Base-by-base conservation (phyloP, 2,113 vertebrate genomes). In the Syrrhaptes paradoxus region DNA sequence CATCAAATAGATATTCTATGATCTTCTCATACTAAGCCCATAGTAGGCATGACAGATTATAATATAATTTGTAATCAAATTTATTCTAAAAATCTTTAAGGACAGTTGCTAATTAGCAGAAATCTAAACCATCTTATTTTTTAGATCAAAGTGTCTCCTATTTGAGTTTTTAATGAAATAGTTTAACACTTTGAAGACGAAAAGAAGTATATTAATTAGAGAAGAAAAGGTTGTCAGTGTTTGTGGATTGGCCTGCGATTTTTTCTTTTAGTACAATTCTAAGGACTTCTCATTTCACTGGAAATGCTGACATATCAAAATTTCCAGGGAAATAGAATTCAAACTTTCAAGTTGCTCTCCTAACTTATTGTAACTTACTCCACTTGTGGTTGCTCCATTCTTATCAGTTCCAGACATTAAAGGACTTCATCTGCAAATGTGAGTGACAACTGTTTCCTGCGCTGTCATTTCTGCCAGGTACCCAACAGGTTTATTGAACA, bases 31-130 rank as follows among this genome's bases (percentile, higher is more conserved):
- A 55, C 18, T 41, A 63, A 84, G 11, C 43, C 58, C 25, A 80
- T 17, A 62, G 36, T 17, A 86, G 36, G 52, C 38, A 81, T 89
- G 48, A 45, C 29, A 76, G 54, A 45, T 85, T 61, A 66, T 51
- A 83, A 71, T 24, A 16, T 24, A 46, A 17, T 67, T 92, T 96
- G 75, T 81, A 38, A 71, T 78, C 63, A 67, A 17, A 90, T 31
- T 38, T 63, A 86, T 71, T 74, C 55, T 34, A 93, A 92, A 80
- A 86, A 63, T 48, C 65, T 92, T 79, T 84, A 89, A 93, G 91
- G 89, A 89, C 76, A 96, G 92, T 72, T 95, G 83, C 79, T 95
- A 95, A 93, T 97, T 95, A 93, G 48, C 57, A 95, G 57, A 87
- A 65, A 87, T 91, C 72, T 91, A 85, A 95, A 67, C 41, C 61